These are phyloP conservation scores for Calypte anna DNA, from an alignment of 2,113 vertebrate genomes.

Conservation along the genomic window DNA sequence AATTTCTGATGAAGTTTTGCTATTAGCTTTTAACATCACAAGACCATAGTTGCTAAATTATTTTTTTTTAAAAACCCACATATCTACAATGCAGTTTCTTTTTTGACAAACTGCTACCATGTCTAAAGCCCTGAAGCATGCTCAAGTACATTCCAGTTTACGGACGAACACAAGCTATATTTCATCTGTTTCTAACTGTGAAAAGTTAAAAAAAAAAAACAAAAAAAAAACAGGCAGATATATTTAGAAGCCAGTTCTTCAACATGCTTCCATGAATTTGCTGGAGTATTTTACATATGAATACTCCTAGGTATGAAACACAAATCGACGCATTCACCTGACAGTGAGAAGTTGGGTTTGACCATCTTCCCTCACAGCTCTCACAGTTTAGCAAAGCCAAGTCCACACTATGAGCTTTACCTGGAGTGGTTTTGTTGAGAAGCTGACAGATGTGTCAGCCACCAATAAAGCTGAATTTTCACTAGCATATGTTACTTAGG, in stretches of 20 bases:
- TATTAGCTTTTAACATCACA: background rate
- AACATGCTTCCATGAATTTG: background rate
- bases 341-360: background rate
- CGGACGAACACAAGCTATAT: background rate
- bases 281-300: background rate
- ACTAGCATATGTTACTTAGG: background rate
- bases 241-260: background rate
- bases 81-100: background rate
- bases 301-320: background rate
- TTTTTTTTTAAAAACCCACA: background rate
- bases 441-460: background rate
- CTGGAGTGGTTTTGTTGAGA: background rate
- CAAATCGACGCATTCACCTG: background rate
- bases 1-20: background rate
- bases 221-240: too few relatives aligned
- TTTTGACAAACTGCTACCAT: background rate
- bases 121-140: background rate
- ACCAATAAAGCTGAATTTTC: background rate
- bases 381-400: background rate
- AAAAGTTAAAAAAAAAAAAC: background rate
- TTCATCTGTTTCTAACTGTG: background rate
- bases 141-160: background rate
- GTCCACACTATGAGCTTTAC: background rate
- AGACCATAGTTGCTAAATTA: background rate
- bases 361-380: background rate